Base-by-base conservation (phyloP, 2,113 vertebrate species). In the Regulus satrapa region DNA sequence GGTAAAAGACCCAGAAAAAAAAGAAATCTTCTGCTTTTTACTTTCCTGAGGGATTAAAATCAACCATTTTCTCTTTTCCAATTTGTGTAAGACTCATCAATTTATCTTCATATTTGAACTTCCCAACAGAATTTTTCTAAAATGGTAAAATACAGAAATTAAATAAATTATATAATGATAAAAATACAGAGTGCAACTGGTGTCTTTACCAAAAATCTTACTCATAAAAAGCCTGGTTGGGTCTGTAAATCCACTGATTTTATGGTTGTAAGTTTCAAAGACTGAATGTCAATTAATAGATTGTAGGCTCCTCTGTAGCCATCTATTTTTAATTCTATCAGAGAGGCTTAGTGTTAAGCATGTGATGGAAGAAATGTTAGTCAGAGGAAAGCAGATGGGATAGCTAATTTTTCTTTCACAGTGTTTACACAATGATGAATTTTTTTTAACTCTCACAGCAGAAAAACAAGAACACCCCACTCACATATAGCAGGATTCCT, bases 361-460 rank as follows among this genome's bases (percentile, higher is more conserved):
- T 82, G 81, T 85, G 89, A 90, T 80, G 67, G 75, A 88, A 96
- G 59, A 95, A 96, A 89, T 24, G 55, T 96, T 95, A 97, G 93
- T 95, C 93, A 96, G 93, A 90, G 67, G 78, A 92, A 93, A 89
- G 81, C 93, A 95, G 95, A 92, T 96, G 95, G 96, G 59, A 76
- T 28, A 66, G 78, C 85, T 96, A 96, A 88, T 88, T 95, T 94
- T 95, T 92, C 90, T 75, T 94, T 92, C 83, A 76, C 88, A 89
- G 93, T 90, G 85, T 96, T 94, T 96, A 95, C 89, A 94, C 85
- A 66, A 85, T 71, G 40, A 62, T 83, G 78, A 88, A 6, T 38
- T 85, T 89, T 89, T 81, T 62, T 92, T 69, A 91, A 93, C 85
- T 88, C 78, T 94, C 71, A 62, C 36, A 76, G 89, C 19, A 88